A percentile compares a stretch with the other conserved stretches of the same genome.
Conservation (phyloP, 1,140 invertebrate species). For the Rhyacophila brunnea region DNA sequence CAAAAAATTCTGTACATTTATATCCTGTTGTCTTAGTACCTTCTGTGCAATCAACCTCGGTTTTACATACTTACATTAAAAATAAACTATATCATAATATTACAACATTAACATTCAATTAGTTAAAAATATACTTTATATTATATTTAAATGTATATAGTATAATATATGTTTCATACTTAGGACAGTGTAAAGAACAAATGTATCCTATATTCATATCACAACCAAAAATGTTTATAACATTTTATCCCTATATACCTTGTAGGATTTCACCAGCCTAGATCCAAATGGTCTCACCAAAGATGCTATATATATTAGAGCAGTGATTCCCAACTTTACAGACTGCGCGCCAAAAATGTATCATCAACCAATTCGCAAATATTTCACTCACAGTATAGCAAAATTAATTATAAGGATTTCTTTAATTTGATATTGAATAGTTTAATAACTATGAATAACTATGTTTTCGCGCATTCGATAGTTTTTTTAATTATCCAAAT, state of each 20-base stretch:
- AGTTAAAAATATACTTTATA: conserved; percentile 20
- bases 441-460: no score
- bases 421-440: no score
- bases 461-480: no score
- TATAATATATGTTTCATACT: not conserved
- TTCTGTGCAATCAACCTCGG: no score
- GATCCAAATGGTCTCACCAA: not conserved
- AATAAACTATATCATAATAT: conserved; percentile 13
- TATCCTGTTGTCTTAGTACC: not conserved
- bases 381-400: no score
- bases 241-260: conserved; percentile 22
- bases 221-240: conserved; percentile 34
- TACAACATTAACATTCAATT: conserved; percentile 3
- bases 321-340: not conserved
- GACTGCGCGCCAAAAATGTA: no score
- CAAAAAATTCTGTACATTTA: no score
- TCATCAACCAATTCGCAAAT: no score
- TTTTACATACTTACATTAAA: not conserved
- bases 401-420: no score
- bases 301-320: not conserved
- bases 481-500: no score
- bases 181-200: conserved; percentile 24
- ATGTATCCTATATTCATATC: conserved; percentile 28
- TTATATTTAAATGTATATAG: no score
- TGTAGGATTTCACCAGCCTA: no score